A percentile compares a stretch with the other conserved stretches of the same genome.
Conservation (phyloP, 2,113 vertebrate species). For the Oophaga pumilio region DNA sequence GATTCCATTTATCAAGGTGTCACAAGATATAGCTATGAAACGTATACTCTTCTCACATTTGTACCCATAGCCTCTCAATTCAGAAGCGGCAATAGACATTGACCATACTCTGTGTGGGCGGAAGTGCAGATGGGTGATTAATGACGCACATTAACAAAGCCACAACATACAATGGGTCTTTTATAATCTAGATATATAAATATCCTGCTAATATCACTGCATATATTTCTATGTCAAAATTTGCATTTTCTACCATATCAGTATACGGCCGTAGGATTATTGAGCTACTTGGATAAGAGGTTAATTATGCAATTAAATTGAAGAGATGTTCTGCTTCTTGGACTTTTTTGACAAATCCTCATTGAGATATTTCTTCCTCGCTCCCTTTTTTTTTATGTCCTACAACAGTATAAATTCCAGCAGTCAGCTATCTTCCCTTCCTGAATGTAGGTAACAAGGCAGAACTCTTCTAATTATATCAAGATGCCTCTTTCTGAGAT, state of each 20-base stretch:
- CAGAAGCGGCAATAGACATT: neutral
- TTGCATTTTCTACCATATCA: neutral
- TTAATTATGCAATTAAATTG: slow-evolving; percentile 4
- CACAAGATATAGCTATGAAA: slow-evolving; percentile 13
- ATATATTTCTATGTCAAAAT: neutral
- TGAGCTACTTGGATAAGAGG: neutral
- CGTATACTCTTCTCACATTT: neutral
- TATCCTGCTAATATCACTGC: neutral
- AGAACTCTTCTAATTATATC: slow-evolving; percentile 49
- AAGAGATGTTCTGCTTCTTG: neutral
- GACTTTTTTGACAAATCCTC: neutral
- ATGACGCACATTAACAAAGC: neutral
- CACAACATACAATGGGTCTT: neutral
- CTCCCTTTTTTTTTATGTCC: neutral
- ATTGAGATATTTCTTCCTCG: neutral
- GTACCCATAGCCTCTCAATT: neutral
- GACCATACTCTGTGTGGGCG: neutral
- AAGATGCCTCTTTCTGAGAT: slow-evolving; percentile 28
- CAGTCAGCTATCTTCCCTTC: slow-evolving; percentile 12
- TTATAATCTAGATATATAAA: neutral
- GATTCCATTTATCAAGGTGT: slow-evolving; percentile 29
- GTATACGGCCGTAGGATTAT: neutral
- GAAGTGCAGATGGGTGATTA: neutral
- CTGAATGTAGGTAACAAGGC: slow-evolving; percentile 46
- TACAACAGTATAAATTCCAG: slow-evolving; percentile 1